phyloP scores from a whole-genome alignment of 35 echinoderm and acorn worm genomes.

The Acanthaster planci region DNA sequence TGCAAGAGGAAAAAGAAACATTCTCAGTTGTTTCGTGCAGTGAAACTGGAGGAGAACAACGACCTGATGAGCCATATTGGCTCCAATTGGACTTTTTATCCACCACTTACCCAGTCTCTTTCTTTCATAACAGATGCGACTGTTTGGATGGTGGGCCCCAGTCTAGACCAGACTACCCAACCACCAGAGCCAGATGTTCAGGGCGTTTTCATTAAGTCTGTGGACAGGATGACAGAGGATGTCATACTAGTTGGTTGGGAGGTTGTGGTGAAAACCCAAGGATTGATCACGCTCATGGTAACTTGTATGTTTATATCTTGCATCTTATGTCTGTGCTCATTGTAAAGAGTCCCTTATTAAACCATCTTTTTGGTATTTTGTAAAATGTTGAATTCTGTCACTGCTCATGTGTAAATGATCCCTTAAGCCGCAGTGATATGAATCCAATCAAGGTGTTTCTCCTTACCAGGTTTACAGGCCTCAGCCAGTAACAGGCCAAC shows the following conservation, averaged over 20 bases:
- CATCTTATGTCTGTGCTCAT: neutral
- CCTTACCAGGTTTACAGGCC: neutral
- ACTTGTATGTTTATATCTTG: neutral
- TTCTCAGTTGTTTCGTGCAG: too few species aligned
- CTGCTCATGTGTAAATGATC: too few species aligned
- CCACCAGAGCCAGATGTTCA: neutral
- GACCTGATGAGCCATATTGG: too few species aligned
- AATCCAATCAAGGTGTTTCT: neutral
- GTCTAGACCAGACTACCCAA: neutral
- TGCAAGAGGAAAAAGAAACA: too few species aligned
- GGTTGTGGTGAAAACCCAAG: constrained; percentile 2
- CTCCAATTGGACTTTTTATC: too few species aligned
- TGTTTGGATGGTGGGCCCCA: neutral
- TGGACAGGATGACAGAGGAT: neutral
- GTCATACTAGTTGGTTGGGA: constrained; percentile 10
- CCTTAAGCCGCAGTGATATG: too few species aligned
- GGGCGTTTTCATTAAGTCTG: neutral
- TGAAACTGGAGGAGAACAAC: too few species aligned
- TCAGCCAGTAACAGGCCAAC: neutral
- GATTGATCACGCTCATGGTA: constrained; percentile 4
- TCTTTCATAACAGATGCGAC: neutral
- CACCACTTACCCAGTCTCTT: too few species aligned
- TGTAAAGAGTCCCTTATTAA: too few species aligned
- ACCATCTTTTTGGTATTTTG: too few species aligned
- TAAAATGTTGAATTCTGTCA: too few species aligned